Base-by-base conservation (phyloP, 1,140 invertebrate genomes). In the Parapsyche elsis region DNA sequence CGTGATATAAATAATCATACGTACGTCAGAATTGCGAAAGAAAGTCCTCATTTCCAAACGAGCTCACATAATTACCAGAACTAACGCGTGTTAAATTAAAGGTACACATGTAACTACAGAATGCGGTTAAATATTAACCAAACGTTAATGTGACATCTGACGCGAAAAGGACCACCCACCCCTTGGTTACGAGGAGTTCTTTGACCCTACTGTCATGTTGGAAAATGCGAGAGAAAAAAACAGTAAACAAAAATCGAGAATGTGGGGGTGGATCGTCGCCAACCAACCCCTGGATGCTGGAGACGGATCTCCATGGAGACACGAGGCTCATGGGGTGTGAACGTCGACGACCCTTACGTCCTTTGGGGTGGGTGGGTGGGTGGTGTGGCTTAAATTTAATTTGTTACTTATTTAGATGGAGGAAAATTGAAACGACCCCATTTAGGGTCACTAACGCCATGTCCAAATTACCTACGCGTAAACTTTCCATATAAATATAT, bases 301-400 rank as follows among this genome's bases (percentile, higher is more conserved):
- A 71, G 71, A 73, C 71, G 19, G 7, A 38, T 73, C 71, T 73
- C 71, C 71, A 73, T 73, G 71, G 71, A 14, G 71, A 73, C 71
- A 14, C 14, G 49, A 19, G 16, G 2, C 16, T 9, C n/a, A 19
- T 5, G 64, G 64, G 64, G 21, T 24, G 21, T 67, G 64, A 67
- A 67, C 64, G 21, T 23, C 19, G 64, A 67, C 64, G 64, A 61
- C 64, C 64, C 23, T 23, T 21, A 14, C 64, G 24, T 61, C 57
- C 57, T 61, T 21, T 10, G 19, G 59, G 59, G 59, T 2, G 10
- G 10, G 49, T 5, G 49, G n/a, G 12, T 1, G 49, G 10, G 49
- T 53, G 1, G 49, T 53, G 7, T 23, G 64, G 24, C 23, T 67
- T 67, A 10, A 23, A 67, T 67, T 67, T 53, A 53, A 67, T 67